Conservation (phyloP, 2,888 invertebrate genomes). For the Mimas tiliae region DNA sequence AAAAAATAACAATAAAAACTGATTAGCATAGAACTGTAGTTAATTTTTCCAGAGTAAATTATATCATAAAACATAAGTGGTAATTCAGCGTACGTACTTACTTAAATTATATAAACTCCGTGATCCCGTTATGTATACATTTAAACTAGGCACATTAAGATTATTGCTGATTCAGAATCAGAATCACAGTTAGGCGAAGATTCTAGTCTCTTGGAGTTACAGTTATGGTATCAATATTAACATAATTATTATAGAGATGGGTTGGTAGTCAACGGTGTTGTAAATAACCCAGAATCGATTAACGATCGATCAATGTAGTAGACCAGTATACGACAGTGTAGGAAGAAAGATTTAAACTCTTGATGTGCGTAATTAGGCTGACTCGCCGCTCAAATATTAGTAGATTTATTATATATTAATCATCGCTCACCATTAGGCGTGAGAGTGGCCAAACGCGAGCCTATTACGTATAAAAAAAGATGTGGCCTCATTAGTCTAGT, state of each 20-base stretch:
- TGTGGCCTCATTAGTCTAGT: too few species aligned
- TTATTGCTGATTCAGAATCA: background rate
- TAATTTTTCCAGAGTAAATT: background rate
- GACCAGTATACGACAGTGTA: slow-evolving; percentile 9
- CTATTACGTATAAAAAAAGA: too few species aligned
- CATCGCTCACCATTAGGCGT: too few species aligned
- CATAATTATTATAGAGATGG: slow-evolving; percentile 3
- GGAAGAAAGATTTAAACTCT: background rate
- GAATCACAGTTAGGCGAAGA: background rate
- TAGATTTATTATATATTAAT: too few species aligned
- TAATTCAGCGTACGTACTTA: background rate
- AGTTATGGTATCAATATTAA: slow-evolving; percentile 13
- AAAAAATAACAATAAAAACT: too few species aligned
- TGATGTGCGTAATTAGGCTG: slow-evolving; percentile 2
- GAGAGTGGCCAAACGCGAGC: too few species aligned
- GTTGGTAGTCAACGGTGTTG: slow-evolving; percentile 27
- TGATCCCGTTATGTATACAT: background rate
- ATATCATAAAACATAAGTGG: background rate
- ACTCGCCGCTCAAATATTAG: too few species aligned
- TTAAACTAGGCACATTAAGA: background rate
- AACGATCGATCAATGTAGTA: slow-evolving; percentile 17
- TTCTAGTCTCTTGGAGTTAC: slow-evolving; percentile 22
- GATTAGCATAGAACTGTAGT: too few species aligned
- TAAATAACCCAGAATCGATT: slow-evolving; percentile 16
- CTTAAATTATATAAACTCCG: background rate